Conservation (phyloP, 2,113 vertebrate species). For the Ameiurus melas region DNA sequence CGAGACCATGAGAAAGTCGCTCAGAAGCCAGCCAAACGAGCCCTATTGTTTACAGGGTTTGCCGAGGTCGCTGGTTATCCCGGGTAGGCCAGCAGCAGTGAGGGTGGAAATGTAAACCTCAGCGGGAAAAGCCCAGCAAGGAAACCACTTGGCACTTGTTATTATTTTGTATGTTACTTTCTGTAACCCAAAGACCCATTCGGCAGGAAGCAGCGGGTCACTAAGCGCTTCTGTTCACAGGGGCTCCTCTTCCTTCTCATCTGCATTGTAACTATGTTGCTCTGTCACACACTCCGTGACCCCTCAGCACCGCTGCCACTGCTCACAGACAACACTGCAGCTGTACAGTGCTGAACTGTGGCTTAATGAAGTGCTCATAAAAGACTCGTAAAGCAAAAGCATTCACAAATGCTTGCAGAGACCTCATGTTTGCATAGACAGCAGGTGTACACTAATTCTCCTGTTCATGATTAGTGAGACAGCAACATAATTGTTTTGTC, state of each 20-base stretch:
- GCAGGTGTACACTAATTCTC: neutral
- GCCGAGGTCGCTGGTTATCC: constrained; percentile 49
- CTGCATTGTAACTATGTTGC: constrained; percentile 1
- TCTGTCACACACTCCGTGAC: constrained; percentile 18
- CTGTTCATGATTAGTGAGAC: neutral
- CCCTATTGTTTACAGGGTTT: constrained; percentile 6
- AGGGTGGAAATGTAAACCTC: constrained; percentile 65
- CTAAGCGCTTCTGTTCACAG: constrained; percentile 52
- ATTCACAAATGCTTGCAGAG: constrained; percentile 14
- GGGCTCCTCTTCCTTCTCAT: constrained; percentile 62
- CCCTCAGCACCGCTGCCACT: neutral
- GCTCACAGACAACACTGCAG: constrained; percentile 2
- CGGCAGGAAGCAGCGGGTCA: constrained; percentile 66
- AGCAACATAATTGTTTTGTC: neutral
- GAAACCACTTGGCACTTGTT: constrained; percentile 62
- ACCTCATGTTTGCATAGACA: neutral
- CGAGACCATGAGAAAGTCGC: neutral
- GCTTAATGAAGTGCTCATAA: constrained; percentile 25
- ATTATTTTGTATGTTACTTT: constrained; percentile 38
- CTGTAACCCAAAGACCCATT: constrained; percentile 23
- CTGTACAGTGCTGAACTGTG: neutral
- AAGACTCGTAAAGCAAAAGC: constrained; percentile 1
- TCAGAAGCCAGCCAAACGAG: neutral
- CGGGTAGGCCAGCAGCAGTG: constrained; percentile 42
- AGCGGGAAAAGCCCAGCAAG: constrained; percentile 63